Evolutionary conservation across 2,113 vertebrate genomes (phyloP), one percentile per base, ranked within the genome.

Genomic region (Gymnogyps californianus): DNA sequence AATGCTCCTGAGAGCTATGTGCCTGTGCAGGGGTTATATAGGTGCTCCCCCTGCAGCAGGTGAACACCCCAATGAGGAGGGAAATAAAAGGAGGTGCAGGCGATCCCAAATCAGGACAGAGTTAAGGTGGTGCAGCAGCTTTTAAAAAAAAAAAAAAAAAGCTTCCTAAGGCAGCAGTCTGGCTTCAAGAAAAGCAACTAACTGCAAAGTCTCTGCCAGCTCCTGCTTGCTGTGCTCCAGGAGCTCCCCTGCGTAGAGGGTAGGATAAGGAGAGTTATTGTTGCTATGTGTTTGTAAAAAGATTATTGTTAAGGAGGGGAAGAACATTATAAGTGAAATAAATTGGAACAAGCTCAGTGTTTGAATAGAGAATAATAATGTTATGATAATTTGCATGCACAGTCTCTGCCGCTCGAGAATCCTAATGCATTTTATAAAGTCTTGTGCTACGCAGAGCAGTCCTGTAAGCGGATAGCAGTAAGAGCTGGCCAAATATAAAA

Each of bases 1-100:
- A n/a, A 9, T 0, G 0, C 77, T 15, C 6, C 32, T 7, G 4
- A 46, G 32, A 55, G 21, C 62, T 1, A 3, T 1, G 32, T 10
- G 16, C n/a, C 36, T 10, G 6, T 2, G 16, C 14, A 4, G 22
- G n/a, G 20, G 4, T 25, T 29, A 5, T 4, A 6, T 2, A 51
- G 17, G 29, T 7, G 32, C 42, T 46, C 8, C 25, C 36, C 15
- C 70, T 25, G n/a, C 80, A 38, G 69, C 26, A 29, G 40, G n/a
- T 19, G 58, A 77, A 24, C 64, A 13, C 44, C 59, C 34, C 32
- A 13, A 66, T 66, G 21, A 66, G 55, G n/a, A 71, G 40, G 47
- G 42, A 31, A 79, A 89, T 24, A 24, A 55, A 67, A 80, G 15
- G 25, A 13, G 21, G 2, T 7, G 57, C n/a, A 17, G 22, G 54